Evolutionary conservation across 1,140 invertebrate genomes (phyloP), one percentile per base, ranked within the genome.

Genomic region (Scaptomyza pallida): DNA sequence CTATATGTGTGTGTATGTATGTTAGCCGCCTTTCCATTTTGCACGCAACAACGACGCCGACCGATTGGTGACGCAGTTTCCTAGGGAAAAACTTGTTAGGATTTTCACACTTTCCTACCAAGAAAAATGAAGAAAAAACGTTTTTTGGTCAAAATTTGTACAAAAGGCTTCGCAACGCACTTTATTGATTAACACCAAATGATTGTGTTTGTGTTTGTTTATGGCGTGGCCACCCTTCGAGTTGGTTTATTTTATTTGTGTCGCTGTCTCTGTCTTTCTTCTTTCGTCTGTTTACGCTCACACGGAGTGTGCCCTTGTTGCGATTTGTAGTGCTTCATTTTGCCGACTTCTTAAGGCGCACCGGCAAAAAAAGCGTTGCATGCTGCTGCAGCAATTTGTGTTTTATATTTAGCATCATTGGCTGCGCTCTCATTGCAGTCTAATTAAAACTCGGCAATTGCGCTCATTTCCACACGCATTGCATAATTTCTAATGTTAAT

Each of bases 381-480:
- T 48, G 35, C 30, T 55, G 48, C 50, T 60, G 43, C 21, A n/a
- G n/a, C n/a, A n/a, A n/a, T n/a, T n/a, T n/a, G 50, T 40, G n/a
- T 30, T 8, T 61, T 85, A 85, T 85, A 81, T 85, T 74, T 85
- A 85, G 81, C 45, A 35, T n/a, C 17, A 48, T n/a, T 2, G n/a
- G 45, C 47, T 67, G 61, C 60, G 56, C 70, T 65, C 81, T 50
- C 80, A 81, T 81, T 86, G 77, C 78, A 88, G 78, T 86, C 82
- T 86, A 88, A 86, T 81, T 88, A 81, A 88, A 83, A 75, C 56
- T 60, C 60, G 56, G 74, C 55, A 72, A 72, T 21, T 86, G 82
- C 57, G 78, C 82, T 82, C 82, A 78, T 88, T 86, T 83, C 75
- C 56, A 78, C 67, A 80, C 76, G 62, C 70, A 88, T 86, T 86